Evolutionary conservation across 2,113 vertebrate genomes (phyloP).

Genomic region (Charina bottae): DNA sequence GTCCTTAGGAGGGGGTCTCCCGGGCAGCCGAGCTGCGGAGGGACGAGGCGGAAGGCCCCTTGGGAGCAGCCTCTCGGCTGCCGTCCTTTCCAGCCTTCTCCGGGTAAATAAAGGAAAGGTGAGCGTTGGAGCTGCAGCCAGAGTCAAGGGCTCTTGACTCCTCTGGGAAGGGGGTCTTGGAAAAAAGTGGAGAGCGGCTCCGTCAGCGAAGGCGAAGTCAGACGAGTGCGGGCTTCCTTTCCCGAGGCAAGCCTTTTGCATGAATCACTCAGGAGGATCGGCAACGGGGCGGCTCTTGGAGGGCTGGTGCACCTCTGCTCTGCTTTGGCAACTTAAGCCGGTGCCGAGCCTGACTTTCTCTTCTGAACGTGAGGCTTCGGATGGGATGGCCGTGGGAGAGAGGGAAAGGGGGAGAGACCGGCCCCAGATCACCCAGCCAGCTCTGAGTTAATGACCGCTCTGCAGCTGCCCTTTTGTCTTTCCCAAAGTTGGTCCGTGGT

Average conservation of each 20-base stretch:
- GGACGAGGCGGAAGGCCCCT: not conserved
- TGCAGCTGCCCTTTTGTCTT: not conserved
- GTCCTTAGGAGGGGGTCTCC: too few species aligned
- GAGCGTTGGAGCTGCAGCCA: not conserved
- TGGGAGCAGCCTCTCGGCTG: not conserved
- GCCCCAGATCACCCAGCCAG: not conserved
- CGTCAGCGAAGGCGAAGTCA: too few species aligned
- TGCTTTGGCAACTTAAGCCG: not conserved
- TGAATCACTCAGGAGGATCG: fast-evolving
- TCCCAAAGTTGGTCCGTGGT: not conserved
- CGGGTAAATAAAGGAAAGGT: not conserved
- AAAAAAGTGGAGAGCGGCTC: too few species aligned
- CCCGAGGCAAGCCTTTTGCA: not conserved
- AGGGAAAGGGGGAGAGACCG: too few species aligned
- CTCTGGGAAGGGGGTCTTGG: not conserved
- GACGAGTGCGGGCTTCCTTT: not conserved
- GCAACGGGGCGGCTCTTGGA: not conserved
- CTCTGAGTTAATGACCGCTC: not conserved
- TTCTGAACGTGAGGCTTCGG: not conserved
- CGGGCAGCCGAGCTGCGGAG: fast-evolving
- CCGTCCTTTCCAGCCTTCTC: not conserved
- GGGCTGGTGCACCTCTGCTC: not conserved
- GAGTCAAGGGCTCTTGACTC: not conserved
- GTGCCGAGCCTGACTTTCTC: not conserved
- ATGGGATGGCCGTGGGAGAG: not conserved